Evolutionary conservation across 2,797 vertebrate species (phyloP), one percentile per base, ranked within the genome.

Genomic region (Syngnathus rostellatus): DNA sequence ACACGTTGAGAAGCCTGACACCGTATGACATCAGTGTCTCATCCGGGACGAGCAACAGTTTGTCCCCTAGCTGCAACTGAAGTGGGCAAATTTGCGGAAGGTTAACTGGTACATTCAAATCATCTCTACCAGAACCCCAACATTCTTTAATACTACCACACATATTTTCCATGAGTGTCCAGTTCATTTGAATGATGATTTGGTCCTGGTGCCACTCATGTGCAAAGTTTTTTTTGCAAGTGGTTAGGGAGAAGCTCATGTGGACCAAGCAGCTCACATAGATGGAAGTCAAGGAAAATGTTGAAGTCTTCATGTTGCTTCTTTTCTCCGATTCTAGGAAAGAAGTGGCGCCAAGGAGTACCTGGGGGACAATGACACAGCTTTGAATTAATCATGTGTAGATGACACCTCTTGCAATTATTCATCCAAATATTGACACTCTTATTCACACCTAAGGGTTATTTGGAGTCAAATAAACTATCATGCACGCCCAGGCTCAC

Each of bases 21-120:
- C 93, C 91, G 0, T 90, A 89, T 2, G 83, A 83, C 65, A 81
- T 81, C 69, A 93, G 89, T 0, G 86, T 87, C 23, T 79, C 79
- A 72, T 91, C 90, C 19, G 78, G 68, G 37, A 88, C 90, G 80
- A 94, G 85, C 64, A 91, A 79, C 72, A 95, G 85, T 19, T 74
- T 84, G 16, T 94, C 93, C 68, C 92, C 93, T 6, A 90, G 65
- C 6, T 95, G 94, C 79, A 95, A 79, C 68, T 93, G 86, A 57
- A 95, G 80, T 43, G 93, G 92, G 69, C 92, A 96, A 72, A 94
- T 87, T 75, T 94, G 92, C 46, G 91, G 88, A 54, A 91, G 75
- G 62, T 12, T 81, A 60, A 87, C 17, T 12, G 62, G 65, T 10
- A 72, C 75, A 11, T 69, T 74, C 7, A 46, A 75, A 46, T 77